Base-by-base conservation (phyloP, 2,113 vertebrate species). In the Oreochromis spilurus region DNA sequence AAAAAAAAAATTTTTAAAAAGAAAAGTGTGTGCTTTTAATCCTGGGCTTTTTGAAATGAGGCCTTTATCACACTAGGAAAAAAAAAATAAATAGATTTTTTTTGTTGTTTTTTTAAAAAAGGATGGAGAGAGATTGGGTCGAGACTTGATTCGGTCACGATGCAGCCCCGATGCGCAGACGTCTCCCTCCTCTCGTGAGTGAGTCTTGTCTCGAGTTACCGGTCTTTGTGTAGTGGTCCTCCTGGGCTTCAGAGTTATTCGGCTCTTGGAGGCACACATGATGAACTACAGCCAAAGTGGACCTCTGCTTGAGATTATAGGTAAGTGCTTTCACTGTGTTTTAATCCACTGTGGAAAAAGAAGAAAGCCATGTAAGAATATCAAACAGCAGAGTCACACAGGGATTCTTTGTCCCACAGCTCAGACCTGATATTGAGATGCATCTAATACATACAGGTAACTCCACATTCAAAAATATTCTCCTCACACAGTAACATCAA, bases 281-380 rank as follows among this genome's bases (percentile, higher is more conserved):
- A 91, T 91, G 88, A 92, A 87, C 87, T 91, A 89, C 88, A 93
- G 88, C 90, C 91, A 58, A 84, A 84, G 79, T 92, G 81, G 92
- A 94, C 89, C 85, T 91, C 93, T 90, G 93, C 88, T 93, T 53
- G 87, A 93, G 36, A 88, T 89, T 88, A 88, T 60, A 85, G 91
- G 93, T 95, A 96, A 96, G 95, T 96, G 94, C 95, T 95, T 95
- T 94, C 89, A 90, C 86, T 90, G 92, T 2, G 86, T 88, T 93
- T 89, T 82, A 85, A 88, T 92, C 94, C 92, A 81, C 95, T 95
- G 93, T 40, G 67, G 79, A 87, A 19, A 85, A 6, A 89, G 11
- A 81, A 57, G 9, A 75, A n/a, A 31, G 16, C 10, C n/a, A 53
- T 48, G n/a, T 58, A 48, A 34, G 9, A 8, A 55, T 26, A 17